Evolutionary conservation across 2,113 vertebrate genomes (phyloP).

Genomic region (Athene noctua): DNA sequence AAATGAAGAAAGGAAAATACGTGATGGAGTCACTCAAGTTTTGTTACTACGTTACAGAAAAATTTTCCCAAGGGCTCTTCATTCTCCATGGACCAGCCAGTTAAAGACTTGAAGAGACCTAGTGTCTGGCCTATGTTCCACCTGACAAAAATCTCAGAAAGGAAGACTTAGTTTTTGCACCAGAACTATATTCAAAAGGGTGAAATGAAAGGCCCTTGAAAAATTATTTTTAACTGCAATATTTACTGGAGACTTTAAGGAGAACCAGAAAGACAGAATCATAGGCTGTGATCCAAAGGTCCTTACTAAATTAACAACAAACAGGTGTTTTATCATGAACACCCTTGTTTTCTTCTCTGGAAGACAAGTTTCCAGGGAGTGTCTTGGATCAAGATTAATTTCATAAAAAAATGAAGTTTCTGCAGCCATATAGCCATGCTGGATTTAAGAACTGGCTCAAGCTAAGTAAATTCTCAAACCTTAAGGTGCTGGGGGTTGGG

Average conservation of each 20-base stretch:
- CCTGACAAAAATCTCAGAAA: background rate
- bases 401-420: constrained; percentile 1
- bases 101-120: background rate
- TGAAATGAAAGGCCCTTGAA: background rate
- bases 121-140: background rate
- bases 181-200: background rate
- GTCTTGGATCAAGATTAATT: background rate
- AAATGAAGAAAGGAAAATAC: background rate
- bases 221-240: background rate
- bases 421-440: background rate
- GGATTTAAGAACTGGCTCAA: background rate
- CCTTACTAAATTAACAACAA: constrained; percentile 20
- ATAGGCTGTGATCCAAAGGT: background rate
- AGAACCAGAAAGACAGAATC: background rate
- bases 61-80: background rate
- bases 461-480: background rate
- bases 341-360: background rate
- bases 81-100: background rate
- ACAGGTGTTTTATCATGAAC: background rate
- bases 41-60: background rate
- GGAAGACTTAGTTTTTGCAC: background rate
- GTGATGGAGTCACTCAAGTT: background rate
- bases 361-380: constrained; percentile 24
- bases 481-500: background rate
- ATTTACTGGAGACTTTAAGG: background rate